Base-by-base conservation (phyloP, 2,113 vertebrate species). In the Ictidomys tridecemlineatus region DNA sequence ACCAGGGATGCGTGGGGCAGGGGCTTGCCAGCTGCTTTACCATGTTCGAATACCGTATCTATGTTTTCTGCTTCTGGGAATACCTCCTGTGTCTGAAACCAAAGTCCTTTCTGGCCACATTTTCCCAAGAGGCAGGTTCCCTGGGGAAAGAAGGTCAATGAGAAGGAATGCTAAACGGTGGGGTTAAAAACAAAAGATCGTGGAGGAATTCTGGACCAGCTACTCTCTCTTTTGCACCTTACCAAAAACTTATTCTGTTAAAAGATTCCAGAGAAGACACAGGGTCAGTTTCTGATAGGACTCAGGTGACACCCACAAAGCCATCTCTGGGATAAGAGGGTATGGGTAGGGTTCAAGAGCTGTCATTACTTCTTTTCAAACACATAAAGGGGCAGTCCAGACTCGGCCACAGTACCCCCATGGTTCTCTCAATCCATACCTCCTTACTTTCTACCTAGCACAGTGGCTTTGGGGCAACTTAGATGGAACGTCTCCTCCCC, bases 41-140 rank as follows among this genome's bases (percentile, higher is more conserved):
- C 87, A 92, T 34, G 6, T 80, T 42, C 51, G 58, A 85, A 80
- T 58, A 85, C n/a, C 20, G 10, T 30, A 45, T 77, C 80, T 94
- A n/a, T 84, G 92, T 56, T 95, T 77, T 84, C 76, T 20, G 8
- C 89, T 63, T 1, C 76, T 87, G 83, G 93, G 83, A 89, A 89
- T 42, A 73, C 83, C 51, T 77, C 32, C 1, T 28, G 73, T 42
- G 48, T 63, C 85, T 93, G 67, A 90, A 92, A 67, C 73, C 53
- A 87, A 91, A 92, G 86, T 56, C 70, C 70, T 63, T 53, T 67
- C 82, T 20, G 79, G 70, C 72, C 91, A 65, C 51, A 7, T 63
- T 93, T 48, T 56, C 91, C 69, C 42, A 65, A 85, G 48, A 82
- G 16, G 42, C 53, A 73, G 61, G 78, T 37, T 74, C 39, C 42